Evolutionary conservation across 2,797 vertebrate genomes (phyloP).

Genomic region (Poecilia velifera): DNA sequence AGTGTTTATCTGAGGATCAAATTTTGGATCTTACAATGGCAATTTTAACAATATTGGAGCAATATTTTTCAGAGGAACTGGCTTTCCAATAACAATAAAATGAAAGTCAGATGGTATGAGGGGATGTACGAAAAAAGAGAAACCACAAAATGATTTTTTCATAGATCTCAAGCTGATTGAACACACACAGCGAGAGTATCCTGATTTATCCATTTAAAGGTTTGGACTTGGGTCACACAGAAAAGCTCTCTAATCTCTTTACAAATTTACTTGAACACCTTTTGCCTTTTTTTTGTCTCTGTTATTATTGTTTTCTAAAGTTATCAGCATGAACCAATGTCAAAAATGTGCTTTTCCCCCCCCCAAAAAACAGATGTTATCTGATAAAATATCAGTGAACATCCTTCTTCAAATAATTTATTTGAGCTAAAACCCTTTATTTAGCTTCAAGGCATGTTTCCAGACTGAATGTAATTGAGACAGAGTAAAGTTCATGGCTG

Average conservation of each 20-base stretch:
- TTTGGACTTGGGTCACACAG: not conserved
- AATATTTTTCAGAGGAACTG: not conserved
- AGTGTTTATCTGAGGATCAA: not conserved
- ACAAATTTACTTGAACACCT: not conserved
- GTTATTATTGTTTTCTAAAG: conserved; percentile 9
- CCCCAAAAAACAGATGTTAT: not conserved
- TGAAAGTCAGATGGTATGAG: not conserved
- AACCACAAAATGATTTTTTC: not conserved
- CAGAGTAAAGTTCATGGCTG: conserved; percentile 67
- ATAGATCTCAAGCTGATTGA: not conserved
- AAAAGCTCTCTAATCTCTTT: not conserved
- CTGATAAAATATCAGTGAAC: conserved; percentile 3
- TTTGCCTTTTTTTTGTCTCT: not conserved
- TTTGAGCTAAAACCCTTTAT: conserved; percentile 40
- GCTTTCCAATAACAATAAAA: not conserved
- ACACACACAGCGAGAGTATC: not conserved
- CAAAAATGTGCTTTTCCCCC: not conserved
- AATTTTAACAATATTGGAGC: not conserved
- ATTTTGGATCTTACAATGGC: not conserved
- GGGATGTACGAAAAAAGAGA: not conserved
- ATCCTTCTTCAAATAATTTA: conserved; percentile 35
- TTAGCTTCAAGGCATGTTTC: conserved; percentile 46
- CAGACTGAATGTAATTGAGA: conserved; percentile 60
- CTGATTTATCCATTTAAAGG: not conserved
- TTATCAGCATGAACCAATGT: not conserved